These are phyloP conservation scores for Loriculus beryllinus DNA, from an alignment of 2,797 vertebrate genomes.

Conservation along the genomic window DNA sequence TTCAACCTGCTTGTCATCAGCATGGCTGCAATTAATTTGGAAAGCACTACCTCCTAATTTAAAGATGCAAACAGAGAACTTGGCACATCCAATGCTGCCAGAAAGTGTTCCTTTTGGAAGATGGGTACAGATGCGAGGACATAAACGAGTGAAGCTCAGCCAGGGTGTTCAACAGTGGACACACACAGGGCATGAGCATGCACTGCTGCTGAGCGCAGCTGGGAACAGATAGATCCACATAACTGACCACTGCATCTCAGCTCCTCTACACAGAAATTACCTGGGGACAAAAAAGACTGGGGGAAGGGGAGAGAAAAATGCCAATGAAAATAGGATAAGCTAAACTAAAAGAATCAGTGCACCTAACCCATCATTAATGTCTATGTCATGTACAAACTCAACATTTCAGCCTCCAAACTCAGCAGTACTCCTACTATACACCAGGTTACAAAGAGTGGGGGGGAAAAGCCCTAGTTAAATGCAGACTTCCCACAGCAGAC, in stretches of 20 bases:
- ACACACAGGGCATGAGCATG: not conserved
- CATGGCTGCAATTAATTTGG: not conserved
- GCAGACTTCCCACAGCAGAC: slow-evolving; percentile 46
- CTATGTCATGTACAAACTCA: not conserved
- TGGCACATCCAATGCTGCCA: accelerated
- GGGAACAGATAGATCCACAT: not conserved
- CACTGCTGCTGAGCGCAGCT: accelerated
- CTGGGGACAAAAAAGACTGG: not conserved
- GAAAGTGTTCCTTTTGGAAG: not conserved
- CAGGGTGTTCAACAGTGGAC: not conserved
- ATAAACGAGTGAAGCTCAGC: not conserved
- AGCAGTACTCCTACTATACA: not conserved
- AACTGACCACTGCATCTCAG: not conserved
- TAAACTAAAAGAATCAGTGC: not conserved
- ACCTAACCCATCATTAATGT: not conserved
- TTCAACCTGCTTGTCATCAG: not conserved
- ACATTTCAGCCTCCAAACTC: not conserved
- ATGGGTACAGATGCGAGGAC: not conserved
- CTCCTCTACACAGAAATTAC: not conserved
- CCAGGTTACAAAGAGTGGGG: not conserved
- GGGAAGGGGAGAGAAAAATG: not conserved
- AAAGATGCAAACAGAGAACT: not conserved
- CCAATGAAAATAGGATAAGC: not conserved
- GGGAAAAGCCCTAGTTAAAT: not conserved
- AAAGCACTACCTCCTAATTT: not conserved